Base-by-base conservation (phyloP, 2,797 vertebrate species). In the Sternotherus odoratus region DNA sequence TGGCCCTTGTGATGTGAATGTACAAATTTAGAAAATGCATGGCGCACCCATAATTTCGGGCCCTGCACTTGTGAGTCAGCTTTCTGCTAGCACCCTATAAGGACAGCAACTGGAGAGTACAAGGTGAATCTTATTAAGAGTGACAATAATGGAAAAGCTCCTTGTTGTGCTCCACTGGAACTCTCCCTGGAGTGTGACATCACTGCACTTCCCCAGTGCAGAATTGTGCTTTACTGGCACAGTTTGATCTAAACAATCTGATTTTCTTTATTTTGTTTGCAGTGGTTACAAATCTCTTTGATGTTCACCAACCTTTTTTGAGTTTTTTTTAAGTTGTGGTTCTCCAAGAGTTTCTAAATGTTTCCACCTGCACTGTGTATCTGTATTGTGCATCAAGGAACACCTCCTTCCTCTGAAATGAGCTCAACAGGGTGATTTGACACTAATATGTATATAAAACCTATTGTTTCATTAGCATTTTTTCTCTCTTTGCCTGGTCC, bases 71-170 rank as follows among this genome's bases (percentile, higher is more conserved):
- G 33, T n/a, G 57, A 19, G 30, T n/a, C 60, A 17, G 13, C 30
- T 66, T n/a, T 66, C 63, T 21, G 17, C 33, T n/a, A 36, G n/a
- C 16, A 66, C 9, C n/a, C 17, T n/a, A 19, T 10, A 66, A 36
- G 33, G 63, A 16, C 4, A 3, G 33, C 19, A n/a, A 21, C 21
- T 2, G 1, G n/a, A 12, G 23, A 94, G 26, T 1, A 2, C 63
- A 8, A 84, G 5, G 0, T 26, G 1, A 77, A 56, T 8, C 3
- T 79, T 0, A 0, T 15, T 17, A 43, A 69, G 43, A 2, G 21
- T 8, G 88, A 26, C 12, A 4, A 15, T 11, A 43, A n/a, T 87
- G 79, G 30, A 5, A 16, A 39, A 0, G 0, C 23, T 66, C 17
- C 17, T n/a, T 66, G 16, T 66, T n/a, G 4, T n/a, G 26, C 54